phyloP scores from a whole-genome alignment of 1,140 invertebrate species.

The Rhagoletis pomonella region DNA sequence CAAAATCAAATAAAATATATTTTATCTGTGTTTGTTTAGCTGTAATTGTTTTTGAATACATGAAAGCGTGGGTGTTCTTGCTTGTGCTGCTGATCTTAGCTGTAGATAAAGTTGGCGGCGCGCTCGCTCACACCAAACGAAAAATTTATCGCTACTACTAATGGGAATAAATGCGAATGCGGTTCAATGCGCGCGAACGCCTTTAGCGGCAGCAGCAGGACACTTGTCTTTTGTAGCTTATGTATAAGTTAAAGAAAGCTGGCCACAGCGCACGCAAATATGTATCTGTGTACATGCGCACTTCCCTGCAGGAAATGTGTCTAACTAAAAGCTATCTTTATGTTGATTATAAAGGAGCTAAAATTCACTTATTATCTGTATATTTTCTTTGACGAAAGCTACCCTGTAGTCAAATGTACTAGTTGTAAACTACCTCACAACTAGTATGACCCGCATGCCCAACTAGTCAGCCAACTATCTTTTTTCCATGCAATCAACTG shows the following conservation, averaged over 20 bases:
- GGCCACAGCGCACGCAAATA: no score
- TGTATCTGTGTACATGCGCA: not conserved
- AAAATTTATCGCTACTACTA: not conserved
- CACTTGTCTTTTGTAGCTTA: no score
- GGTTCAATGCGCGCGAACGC: not conserved
- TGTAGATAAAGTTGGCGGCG: not conserved
- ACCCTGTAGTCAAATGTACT: no score
- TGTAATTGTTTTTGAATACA: constrained; percentile 20
- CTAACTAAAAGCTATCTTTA: no score
- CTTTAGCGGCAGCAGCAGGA: not conserved
- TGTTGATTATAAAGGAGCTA: no score
- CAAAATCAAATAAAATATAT: constrained; percentile 39
- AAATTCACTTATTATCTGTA: no score
- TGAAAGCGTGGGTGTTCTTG: not conserved
- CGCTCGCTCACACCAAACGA: not conserved
- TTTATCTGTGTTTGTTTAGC: constrained; percentile 50
- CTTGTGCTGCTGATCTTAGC: constrained; percentile 8
- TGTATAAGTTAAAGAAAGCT: not conserved
- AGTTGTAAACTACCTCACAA: no score
- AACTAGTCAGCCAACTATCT: no score
- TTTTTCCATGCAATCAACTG: no score
- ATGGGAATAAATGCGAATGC: not conserved
- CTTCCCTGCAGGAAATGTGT: no score
- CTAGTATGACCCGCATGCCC: no score
- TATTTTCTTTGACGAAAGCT: no score